Conservation (phyloP, 2,113 vertebrate genomes). For the Spheniscus mendiculus region DNA sequence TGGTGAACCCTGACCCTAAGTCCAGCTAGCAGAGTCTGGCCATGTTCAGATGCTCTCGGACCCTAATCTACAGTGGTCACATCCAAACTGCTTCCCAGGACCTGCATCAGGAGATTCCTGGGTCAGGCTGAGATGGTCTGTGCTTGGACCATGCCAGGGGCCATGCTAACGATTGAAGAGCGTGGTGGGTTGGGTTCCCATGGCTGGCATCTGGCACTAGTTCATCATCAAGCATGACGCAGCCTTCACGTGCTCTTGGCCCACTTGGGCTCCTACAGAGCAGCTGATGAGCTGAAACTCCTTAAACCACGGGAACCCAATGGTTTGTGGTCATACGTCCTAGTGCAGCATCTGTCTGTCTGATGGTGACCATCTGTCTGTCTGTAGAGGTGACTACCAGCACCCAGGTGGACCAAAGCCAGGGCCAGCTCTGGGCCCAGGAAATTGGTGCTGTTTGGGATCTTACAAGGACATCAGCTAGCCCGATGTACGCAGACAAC, state of each 20-base stretch:
- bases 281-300: not conserved
- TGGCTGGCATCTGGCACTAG: not conserved
- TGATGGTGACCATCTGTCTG: not conserved
- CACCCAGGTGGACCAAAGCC: not conserved
- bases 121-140: not conserved
- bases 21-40: not conserved
- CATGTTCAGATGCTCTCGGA: not conserved
- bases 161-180: accelerated
- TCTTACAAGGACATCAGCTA: not conserved
- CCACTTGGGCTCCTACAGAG: not conserved
- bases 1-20: not conserved
- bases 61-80: not conserved
- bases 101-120: not conserved
- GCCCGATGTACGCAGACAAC: no score
- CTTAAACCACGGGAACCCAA: not conserved
- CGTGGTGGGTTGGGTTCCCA: not conserved
- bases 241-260: not conserved
- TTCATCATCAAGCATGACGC: not conserved
- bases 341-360: not conserved
- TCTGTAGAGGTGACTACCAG: not conserved
- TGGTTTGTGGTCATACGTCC: accelerated
- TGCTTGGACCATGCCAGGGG: not conserved
- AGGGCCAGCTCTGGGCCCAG: not conserved
- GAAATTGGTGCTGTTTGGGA: not conserved
- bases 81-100: not conserved